Conservation (phyloP, 2,797 vertebrate genomes). For the Centroberyx gerrardi region DNA sequence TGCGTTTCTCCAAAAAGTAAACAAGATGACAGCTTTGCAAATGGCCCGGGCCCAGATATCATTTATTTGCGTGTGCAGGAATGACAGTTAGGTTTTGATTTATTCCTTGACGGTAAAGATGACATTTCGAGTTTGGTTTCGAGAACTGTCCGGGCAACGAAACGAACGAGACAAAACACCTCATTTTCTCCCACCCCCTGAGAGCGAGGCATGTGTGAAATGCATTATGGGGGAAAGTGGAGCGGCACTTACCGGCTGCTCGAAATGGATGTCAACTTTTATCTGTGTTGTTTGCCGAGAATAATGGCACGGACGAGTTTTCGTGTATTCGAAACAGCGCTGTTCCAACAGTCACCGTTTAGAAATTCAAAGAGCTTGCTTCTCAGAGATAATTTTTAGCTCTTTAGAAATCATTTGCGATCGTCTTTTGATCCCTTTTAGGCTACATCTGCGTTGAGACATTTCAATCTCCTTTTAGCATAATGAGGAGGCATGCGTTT, state of each 20-base stretch:
- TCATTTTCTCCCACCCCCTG: conserved; percentile 12
- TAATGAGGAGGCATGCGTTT: conserved; percentile 31
- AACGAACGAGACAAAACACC: conserved; percentile 17
- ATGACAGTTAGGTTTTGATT: conserved; percentile 4
- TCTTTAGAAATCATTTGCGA: conserved; percentile 49
- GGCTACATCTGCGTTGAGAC: conserved; percentile 31
- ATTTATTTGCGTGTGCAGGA: conserved; percentile 16
- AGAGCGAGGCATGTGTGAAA: conserved; percentile 38
- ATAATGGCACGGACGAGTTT: conserved; percentile 20
- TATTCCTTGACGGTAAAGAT: conserved; percentile 29
- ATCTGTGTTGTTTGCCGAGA: conserved; percentile 36
- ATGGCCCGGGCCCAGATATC: conserved; percentile 28
- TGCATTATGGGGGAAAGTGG: conserved; percentile 25
- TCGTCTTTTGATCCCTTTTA: conserved; percentile 50
- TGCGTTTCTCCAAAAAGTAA: conserved; percentile 16
- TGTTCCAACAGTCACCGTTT: conserved; percentile 19
- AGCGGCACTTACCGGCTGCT: not conserved
- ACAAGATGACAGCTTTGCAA: conserved; percentile 27
- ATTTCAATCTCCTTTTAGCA: conserved; percentile 46
- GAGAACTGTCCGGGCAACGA: conserved; percentile 16
- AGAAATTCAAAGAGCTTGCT: conserved; percentile 45
- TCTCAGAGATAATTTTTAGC: conserved; percentile 43
- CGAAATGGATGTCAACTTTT: conserved; percentile 6
- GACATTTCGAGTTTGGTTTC: conserved; percentile 25
- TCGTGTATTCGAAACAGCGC: conserved; percentile 5